These are phyloP conservation scores for Drosophila pallidifrons DNA, from an alignment of 1,140 invertebrate genomes.

Conservation along the genomic window DNA sequence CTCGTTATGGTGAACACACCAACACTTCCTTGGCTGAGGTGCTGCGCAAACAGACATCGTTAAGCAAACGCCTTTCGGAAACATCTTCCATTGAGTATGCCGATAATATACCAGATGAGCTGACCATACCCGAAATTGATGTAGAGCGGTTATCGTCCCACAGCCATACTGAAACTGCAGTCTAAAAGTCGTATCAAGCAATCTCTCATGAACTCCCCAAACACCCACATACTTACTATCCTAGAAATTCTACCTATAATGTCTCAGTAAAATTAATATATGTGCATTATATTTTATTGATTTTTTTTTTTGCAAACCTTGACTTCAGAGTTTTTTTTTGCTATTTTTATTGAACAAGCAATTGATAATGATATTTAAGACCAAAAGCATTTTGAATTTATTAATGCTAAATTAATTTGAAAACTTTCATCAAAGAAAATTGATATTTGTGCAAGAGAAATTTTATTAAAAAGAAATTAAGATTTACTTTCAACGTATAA, in stretches of 20 bases:
- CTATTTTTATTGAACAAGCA: no score
- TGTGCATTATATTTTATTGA: no score
- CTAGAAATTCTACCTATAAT: neutral
- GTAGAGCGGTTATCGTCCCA: slow-evolving; percentile 95
- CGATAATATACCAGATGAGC: slow-evolving; percentile 93
- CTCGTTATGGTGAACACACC: slow-evolving; percentile 96
- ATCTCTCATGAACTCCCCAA: neutral
- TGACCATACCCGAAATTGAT: slow-evolving; percentile 95
- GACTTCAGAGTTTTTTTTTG: no score
- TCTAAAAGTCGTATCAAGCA: slow-evolving; percentile 86
- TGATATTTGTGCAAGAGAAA: no score
- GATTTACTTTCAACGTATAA: no score
- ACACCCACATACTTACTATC: neutral
- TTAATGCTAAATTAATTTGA: no score
- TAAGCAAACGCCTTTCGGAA: slow-evolving; percentile 95
- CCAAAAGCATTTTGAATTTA: no score
- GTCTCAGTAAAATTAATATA: neutral
- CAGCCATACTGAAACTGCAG: slow-evolving; percentile 96
- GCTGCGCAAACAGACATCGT: slow-evolving; percentile 95
- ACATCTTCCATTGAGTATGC: slow-evolving; percentile 96
- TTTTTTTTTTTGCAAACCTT: no score
- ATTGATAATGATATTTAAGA: no score
- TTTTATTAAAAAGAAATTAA: no score
- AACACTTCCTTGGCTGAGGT: slow-evolving; percentile 95
- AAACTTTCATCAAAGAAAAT: no score